These are phyloP conservation scores for Chrysochloris asiatica DNA, from an alignment of 2,113 vertebrate genomes.

Conservation along the genomic window DNA sequence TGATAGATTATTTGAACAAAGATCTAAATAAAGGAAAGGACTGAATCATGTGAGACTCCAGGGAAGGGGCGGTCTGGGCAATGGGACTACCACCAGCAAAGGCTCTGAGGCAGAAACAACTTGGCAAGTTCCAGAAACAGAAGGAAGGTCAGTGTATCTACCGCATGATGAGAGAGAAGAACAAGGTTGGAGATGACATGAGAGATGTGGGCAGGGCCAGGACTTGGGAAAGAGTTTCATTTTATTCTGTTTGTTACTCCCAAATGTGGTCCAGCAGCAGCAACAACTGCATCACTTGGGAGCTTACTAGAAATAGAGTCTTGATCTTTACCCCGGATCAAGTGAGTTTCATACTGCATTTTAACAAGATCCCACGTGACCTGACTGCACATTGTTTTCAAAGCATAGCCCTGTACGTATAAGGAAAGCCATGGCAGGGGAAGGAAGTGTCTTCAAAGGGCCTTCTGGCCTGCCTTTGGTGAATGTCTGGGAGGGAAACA, in stretches of 20 bases:
- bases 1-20: not conserved
- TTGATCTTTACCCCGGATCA: not conserved
- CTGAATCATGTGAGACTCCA: not conserved
- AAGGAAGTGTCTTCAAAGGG: not conserved
- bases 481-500: not conserved
- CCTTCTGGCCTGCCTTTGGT: not conserved
- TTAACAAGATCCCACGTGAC: not conserved
- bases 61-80: not conserved
- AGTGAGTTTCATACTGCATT: not conserved
- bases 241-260: conserved; percentile 10
- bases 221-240: not conserved
- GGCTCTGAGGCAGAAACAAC: conserved; percentile 26
- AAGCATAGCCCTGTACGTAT: not conserved
- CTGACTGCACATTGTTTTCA: not conserved
- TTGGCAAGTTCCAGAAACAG: not conserved
- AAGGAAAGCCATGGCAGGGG: not conserved
- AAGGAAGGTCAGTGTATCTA: not conserved
- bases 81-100: conserved; percentile 10
- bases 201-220: not conserved
- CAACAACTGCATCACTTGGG: not conserved
- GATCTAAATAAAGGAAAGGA: conserved; percentile 1
- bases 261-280: not conserved
- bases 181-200: not conserved
- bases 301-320: conserved; percentile 4
- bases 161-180: not conserved